phyloP scores from a whole-genome alignment of 2,888 invertebrate species.

The Caenorhabditis becei region DNA sequence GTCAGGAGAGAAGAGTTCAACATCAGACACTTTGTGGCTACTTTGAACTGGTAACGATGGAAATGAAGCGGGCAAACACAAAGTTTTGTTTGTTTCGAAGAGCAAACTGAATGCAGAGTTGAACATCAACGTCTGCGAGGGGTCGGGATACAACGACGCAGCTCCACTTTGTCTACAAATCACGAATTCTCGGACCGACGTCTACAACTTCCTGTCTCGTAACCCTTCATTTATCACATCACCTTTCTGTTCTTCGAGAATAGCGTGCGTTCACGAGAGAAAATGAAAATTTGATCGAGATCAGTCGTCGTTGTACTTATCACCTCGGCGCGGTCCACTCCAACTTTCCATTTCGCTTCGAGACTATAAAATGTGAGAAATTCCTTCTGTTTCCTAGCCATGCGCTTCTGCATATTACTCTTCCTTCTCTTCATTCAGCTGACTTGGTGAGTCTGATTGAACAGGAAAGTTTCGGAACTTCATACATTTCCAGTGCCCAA shows the following conservation, averaged over 20 bases:
- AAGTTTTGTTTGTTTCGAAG: too few species aligned
- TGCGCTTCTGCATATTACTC: slow-evolving; percentile 5
- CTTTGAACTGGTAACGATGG: too few species aligned
- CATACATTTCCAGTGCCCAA: slow-evolving; percentile 14
- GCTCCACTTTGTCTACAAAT: neutral
- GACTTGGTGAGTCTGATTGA: neutral
- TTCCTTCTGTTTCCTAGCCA: neutral
- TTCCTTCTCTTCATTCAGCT: slow-evolving; percentile 3
- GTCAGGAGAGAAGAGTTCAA: too few species aligned
- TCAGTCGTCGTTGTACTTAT: slow-evolving; percentile 24
- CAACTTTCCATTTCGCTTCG: slow-evolving; percentile 23
- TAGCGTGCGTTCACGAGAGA: slow-evolving; percentile 13
- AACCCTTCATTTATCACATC: neutral
- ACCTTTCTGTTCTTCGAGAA: neutral
- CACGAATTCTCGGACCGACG: neutral
- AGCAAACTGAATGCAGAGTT: neutral
- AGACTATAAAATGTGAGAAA: slow-evolving; percentile 4
- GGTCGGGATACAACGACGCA: neutral
- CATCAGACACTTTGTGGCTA: too few species aligned
- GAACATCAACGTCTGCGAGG: neutral
- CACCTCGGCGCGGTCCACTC: slow-evolving; percentile 5
- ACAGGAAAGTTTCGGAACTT: neutral
- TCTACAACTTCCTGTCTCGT: neutral
- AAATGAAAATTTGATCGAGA: slow-evolving; percentile 41
- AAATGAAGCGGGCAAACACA: too few species aligned